phyloP scores from a whole-genome alignment of 1,140 invertebrate species.

The Aplysia californica region DNA sequence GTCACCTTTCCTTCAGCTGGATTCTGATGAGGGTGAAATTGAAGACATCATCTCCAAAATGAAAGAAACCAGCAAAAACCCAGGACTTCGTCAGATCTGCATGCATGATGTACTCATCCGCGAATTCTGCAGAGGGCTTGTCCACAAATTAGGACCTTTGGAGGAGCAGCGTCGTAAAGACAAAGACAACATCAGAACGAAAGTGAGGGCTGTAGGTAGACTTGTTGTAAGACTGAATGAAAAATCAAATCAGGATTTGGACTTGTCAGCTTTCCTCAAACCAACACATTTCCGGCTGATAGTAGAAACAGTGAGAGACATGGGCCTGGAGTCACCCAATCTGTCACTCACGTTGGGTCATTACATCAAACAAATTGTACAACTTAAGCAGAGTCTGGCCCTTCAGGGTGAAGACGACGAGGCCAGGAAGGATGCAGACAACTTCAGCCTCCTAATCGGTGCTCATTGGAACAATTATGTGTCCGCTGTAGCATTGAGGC shows the following conservation, averaged over 20 bases:
- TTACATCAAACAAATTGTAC: conserved; percentile 29
- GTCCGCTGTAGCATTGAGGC: conserved; percentile 18
- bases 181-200: conserved; percentile 27
- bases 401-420: not conserved
- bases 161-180: conserved; percentile 25
- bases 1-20: not conserved
- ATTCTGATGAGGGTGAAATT: not conserved
- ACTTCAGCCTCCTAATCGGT: conserved; percentile 8
- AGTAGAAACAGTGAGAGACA: conserved; percentile 5
- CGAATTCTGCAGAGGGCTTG: conserved; percentile 1
- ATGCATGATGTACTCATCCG: conserved; percentile 16
- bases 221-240: conserved; percentile 16
- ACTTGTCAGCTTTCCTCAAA: not conserved
- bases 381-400: conserved; percentile 18
- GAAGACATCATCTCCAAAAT: not conserved
- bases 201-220: conserved; percentile 17
- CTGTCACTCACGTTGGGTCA: conserved; percentile 17
- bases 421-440: not conserved
- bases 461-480: conserved; percentile 31
- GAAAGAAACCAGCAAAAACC: conserved; percentile 21
- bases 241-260: not conserved
- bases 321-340: conserved; percentile 15
- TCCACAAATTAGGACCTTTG: conserved; percentile 11
- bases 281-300: not conserved
- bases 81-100: conserved; percentile 22